Base-by-base conservation (phyloP, 1,140 invertebrate species). In the Carposina sasakii region DNA sequence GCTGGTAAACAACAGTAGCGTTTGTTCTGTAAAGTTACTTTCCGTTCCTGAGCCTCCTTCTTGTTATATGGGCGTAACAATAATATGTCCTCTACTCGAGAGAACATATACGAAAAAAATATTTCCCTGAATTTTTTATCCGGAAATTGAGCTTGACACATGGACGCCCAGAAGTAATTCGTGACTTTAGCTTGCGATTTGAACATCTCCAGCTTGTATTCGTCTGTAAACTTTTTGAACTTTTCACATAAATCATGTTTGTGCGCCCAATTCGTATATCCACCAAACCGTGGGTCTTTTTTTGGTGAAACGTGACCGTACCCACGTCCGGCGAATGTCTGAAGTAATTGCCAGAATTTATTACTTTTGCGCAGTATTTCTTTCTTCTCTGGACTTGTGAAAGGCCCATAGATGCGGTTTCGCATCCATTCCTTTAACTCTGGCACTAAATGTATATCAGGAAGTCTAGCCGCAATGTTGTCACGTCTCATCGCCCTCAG, bases 361-460 rank as follows among this genome's bases (percentile, higher is more conserved):
- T 40, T 52, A 26, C 72, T 83, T 41, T 67, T 63, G 0, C 57
- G 50, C 40, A 77, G 33, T 43, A 70, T 60, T 43, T 58, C 57
- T 16, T 46, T 45, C 37, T 67, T 79, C 43, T 67, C 56, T 6
- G 22, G 10, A 1, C 10, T n/a, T 1, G 55, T 64, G 23, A 52
- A 56, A 0, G 72, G 74, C 5, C 79, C 79, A 23, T 66, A 61
- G 12, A 83, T 71, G 28, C 79, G 62, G 8, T 50, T 47, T 9
- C 79, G 65, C 76, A 83, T 83, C 79, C 79, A 83, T 61, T 77
- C 79, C 19, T 63, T 67, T 13, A 83, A 55, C 22, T 74, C 73
- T 12, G 76, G 76, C 5, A 68, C 74, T 19, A 78, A 60, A 41
- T 82, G 71, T 8, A 78, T 52, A 39, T 82, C 76, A 4, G 78